Evolutionary conservation across 1,140 invertebrate genomes (phyloP).

Genomic region (Himalopsyche phryganea): DNA sequence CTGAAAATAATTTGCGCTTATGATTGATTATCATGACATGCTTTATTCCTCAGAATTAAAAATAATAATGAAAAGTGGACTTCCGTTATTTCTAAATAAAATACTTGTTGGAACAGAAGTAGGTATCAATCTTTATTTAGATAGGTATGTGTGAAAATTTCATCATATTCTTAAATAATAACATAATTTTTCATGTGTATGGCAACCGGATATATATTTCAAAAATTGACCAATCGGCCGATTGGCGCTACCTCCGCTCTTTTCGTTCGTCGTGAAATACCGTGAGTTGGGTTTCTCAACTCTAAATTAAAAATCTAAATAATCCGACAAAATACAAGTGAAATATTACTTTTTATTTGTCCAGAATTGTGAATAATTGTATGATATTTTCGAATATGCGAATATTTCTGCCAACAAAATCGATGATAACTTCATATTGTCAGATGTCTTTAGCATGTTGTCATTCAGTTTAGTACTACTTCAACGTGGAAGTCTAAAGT

Average conservation of each 20-base stretch:
- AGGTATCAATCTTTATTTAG: too few species aligned
- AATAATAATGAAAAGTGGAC: too few species aligned
- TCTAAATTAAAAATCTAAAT: conserved; percentile 11
- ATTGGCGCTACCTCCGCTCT: conserved; percentile 8
- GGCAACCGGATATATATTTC: conserved; percentile 14
- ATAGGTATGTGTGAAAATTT: too few species aligned
- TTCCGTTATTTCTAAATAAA: too few species aligned
- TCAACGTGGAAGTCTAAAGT: conserved; percentile 7
- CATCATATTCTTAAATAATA: too few species aligned
- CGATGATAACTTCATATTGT: neutral
- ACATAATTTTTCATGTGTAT: neutral
- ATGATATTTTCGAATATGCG: conserved; percentile 4
- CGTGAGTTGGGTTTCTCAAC: conserved; percentile 18
- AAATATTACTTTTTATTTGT: neutral
- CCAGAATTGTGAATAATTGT: neutral
- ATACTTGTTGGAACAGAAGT: too few species aligned
- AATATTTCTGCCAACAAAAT: neutral
- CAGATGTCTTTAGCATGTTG: neutral
- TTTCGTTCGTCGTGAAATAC: conserved; percentile 16
- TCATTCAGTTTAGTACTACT: neutral
- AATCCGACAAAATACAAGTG: conserved; percentile 6
- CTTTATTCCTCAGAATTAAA: too few species aligned
- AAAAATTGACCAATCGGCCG: neutral
- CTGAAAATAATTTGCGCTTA: too few species aligned
- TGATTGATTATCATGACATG: too few species aligned